Conservation (phyloP, 2,888 invertebrate species). For the Ormyrus rosae region DNA sequence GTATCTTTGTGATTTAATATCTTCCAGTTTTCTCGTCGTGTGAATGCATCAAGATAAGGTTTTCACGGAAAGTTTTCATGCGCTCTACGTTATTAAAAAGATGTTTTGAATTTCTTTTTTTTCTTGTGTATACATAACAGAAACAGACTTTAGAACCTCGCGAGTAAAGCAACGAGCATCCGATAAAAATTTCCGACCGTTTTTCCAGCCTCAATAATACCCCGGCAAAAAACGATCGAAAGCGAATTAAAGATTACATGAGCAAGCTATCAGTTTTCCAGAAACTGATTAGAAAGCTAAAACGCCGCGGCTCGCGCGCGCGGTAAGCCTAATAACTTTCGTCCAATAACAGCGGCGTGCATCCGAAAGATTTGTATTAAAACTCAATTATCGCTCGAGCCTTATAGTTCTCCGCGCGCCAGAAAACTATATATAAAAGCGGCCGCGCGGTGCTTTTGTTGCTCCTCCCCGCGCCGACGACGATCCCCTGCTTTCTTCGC, state of each 20-base stretch:
- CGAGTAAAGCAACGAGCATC: too few species aligned
- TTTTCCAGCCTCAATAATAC: not conserved
- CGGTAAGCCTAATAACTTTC: not conserved
- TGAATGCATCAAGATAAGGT: too few species aligned
- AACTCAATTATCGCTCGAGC: constrained; percentile 8
- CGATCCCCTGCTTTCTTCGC: constrained; percentile 35
- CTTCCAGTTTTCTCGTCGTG: too few species aligned
- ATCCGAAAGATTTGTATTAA: constrained; percentile 24
- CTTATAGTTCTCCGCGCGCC: not conserved
- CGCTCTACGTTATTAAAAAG: too few species aligned
- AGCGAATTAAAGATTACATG: not conserved
- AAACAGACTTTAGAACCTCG: too few species aligned
- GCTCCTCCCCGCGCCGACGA: not conserved
- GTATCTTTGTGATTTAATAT: too few species aligned
- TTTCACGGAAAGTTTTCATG: too few species aligned
- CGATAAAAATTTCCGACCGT: too few species aligned
- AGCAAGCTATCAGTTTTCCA: not conserved
- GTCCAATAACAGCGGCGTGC: not conserved
- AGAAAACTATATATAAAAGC: constrained; percentile 18
- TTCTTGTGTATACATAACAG: too few species aligned
- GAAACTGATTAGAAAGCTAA: constrained; percentile 31
- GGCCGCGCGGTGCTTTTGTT: constrained; percentile 15
- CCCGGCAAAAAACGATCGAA: not conserved
- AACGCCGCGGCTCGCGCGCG: too few species aligned
- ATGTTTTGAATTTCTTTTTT: too few species aligned